A percentile compares a stretch with the other conserved stretches of the same genome.
Evolutionary conservation across 2,113 vertebrate genomes (phyloP).

Genomic region (Semicossyphus pulcher): DNA sequence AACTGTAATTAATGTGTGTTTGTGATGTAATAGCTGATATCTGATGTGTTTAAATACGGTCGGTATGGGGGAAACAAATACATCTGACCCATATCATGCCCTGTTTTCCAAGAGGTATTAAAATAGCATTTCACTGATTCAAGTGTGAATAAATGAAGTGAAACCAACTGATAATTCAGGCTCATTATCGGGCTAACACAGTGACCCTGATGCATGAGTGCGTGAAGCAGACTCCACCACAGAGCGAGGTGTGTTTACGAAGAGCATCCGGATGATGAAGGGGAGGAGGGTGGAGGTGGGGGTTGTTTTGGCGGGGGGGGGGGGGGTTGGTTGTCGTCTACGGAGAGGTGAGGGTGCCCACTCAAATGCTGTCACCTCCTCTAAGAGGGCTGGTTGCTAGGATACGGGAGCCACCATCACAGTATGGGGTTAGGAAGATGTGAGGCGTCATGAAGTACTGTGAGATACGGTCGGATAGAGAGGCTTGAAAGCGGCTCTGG

Average conservation of each 20-base stretch:
- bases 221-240: conserved; percentile 4
- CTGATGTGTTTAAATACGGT: no score
- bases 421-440: conserved; percentile 70
- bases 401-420: conserved; percentile 68
- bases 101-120: background rate
- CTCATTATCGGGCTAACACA: background rate
- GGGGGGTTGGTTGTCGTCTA: conserved; percentile 9
- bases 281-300: conserved; percentile 9
- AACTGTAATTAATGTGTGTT: no score
- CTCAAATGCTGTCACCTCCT: conserved; percentile 78
- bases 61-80: no score
- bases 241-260: conserved; percentile 56
- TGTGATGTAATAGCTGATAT: no score
- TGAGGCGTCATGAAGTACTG: conserved; percentile 53
- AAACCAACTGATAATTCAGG: background rate
- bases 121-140: background rate
- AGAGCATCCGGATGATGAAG: conserved; percentile 56
- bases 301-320: background rate
- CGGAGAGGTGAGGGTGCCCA: conserved; percentile 75
- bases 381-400: conserved; percentile 75
- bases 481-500: conserved; percentile 42
- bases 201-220: background rate
- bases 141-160: background rate
- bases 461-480: conserved; percentile 20
- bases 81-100: background rate